phyloP scores from a whole-genome alignment of 2,113 vertebrate genomes.

The Atlantisia rogersi region DNA sequence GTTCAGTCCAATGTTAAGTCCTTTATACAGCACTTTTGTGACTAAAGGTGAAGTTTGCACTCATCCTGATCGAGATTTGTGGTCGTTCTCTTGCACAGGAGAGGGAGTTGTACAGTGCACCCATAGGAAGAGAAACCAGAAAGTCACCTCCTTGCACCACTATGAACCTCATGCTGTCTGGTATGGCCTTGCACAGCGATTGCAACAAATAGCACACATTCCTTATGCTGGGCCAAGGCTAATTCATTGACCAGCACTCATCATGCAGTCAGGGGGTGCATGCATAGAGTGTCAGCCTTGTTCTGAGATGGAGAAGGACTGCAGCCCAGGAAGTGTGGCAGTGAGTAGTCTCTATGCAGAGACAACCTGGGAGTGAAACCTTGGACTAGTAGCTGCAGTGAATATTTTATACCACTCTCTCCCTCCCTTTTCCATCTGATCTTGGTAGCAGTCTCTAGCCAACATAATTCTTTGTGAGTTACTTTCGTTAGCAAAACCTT shows the following conservation, averaged over 20 bases:
- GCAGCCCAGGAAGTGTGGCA: background rate
- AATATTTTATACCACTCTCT: background rate
- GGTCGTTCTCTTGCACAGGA: background rate
- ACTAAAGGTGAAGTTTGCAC: accelerated
- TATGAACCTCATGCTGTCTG: accelerated
- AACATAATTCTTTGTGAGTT: slow-evolving; percentile 75
- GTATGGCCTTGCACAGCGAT: accelerated
- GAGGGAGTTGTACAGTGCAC: background rate
- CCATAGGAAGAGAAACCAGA: background rate
- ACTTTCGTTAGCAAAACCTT: slow-evolving; percentile 76
- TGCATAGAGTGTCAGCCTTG: background rate
- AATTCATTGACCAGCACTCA: background rate
- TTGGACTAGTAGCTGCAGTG: background rate
- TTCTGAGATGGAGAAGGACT: background rate
- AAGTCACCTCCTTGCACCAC: background rate
- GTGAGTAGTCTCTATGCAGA: background rate
- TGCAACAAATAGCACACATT: background rate
- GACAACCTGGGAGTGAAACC: background rate
- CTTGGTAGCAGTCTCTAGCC: slow-evolving; percentile 34
- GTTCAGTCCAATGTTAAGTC: background rate
- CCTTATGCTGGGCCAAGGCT: background rate
- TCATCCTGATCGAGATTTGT: background rate
- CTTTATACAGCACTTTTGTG: accelerated
- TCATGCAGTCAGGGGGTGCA: background rate
- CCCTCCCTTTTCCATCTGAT: background rate